These are phyloP conservation scores for Struthidea cinerea DNA, from an alignment of 2,113 vertebrate genomes.

Conservation along the genomic window DNA sequence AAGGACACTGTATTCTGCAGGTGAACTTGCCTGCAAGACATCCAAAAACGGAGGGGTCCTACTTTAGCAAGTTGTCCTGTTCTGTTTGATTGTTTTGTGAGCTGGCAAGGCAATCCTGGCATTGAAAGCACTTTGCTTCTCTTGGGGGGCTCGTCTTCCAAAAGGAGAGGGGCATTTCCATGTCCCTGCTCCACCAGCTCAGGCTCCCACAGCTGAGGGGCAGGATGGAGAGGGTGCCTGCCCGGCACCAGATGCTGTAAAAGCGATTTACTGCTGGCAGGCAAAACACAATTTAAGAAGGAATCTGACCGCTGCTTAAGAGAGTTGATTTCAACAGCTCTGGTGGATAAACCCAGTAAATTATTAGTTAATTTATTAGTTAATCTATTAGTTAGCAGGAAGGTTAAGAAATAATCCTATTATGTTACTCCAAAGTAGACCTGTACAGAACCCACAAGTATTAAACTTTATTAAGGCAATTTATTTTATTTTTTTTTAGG, in stretches of 20 bases:
- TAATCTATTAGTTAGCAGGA: not conserved
- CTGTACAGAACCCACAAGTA: not conserved
- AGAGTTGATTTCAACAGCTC: not conserved
- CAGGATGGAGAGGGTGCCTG: not conserved
- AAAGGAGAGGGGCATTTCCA: not conserved
- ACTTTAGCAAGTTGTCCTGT: not conserved
- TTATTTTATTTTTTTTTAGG: not conserved
- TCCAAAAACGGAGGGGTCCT: not conserved
- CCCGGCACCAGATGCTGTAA: not conserved
- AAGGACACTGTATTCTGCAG: not conserved
- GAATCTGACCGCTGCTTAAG: not conserved
- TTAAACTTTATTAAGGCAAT: not conserved
- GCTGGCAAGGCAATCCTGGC: not conserved
- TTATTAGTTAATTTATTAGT: no score
- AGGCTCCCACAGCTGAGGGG: not conserved
- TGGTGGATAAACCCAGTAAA: not conserved
- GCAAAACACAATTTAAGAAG: not conserved
- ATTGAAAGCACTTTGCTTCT: not conserved
- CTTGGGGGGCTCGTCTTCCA: not conserved
- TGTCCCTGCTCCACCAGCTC: not conserved
- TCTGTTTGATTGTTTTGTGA: not conserved
- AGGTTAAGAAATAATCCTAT: not conserved
- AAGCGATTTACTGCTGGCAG: not conserved
- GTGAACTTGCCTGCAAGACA: not conserved
- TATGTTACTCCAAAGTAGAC: not conserved